Base-by-base conservation (phyloP, 1,140 invertebrate genomes). In the Atta texana region DNA sequence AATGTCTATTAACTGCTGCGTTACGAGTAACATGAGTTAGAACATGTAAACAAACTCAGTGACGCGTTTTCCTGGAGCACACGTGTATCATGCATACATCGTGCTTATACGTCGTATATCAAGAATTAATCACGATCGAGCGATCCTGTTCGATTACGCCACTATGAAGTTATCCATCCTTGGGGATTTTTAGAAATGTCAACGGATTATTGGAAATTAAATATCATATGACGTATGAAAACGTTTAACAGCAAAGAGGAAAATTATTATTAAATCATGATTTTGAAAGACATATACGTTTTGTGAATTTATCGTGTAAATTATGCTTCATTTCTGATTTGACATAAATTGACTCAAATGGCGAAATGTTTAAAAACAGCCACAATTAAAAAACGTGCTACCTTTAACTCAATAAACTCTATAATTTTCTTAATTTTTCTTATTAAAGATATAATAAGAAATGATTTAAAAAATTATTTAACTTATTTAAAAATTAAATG, bases 1-100 rank as follows among this genome's bases (percentile, higher is more conserved):
- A 57, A 74, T 82, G 39, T 82, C 34, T 74, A 59, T 72, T 82
- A 82, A 82, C 57, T 82, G 68, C 68, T n/a, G 24, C 12, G 24
- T 34, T 51, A 34, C 49, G 49, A 51, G 28, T 53, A 34, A 69
- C 66, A n/a, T 16, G 66, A 59, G 53, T 82, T 53, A 49, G 80
- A 82, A 72, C 24, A 53, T 82, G 53, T 74, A 74, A 82, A 82
- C 80, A 82, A 74, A 82, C n/a, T 77, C 75, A 21, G 10, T 72
- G 68, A 72, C 68, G 78, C 64, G 75, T 64, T 78, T 64, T 66
- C 59, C 59, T 24, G 63, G 3, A 28, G 34, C 78, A 34, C 53
- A 57, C 51, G 68, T 39, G 76, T 68, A 24, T 57, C n/a, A 16
- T 61, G 74, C n/a, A 61, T 24, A 77, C 16, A 77, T 34, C 21